Base-by-base conservation (phyloP, 2,888 invertebrate species). In the Amiota mariae region DNA sequence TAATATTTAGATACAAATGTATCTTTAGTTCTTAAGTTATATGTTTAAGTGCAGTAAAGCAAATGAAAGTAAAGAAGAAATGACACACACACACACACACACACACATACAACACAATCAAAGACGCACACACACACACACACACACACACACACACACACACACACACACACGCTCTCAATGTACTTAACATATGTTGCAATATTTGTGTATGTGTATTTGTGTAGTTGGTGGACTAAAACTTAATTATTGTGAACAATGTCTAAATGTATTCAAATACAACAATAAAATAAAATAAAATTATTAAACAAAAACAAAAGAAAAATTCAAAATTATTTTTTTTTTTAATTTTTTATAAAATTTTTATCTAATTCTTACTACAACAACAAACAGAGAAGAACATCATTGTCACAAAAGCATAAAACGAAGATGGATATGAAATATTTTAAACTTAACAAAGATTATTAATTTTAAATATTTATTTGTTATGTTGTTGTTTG, bases 171-270 rank as follows among this genome's bases (percentile, higher is more conserved):
- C 57, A 18, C 9, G 8, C 51, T 13, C 51, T n/a, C 54, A 54
- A 20, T 59, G 20, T 20, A 59, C 20, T 36, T 36, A 2, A 59
- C 59, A 12, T 20, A n/a, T 57, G 4, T 57, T 11, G 20, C 9
- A 9, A 20, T 59, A 59, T 51, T 51, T 51, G 2, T 51, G 54
- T 51, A n/a, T 51, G n/a, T 51, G 54, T 51, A n/a, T 59, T 18
- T 63, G 63, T 46, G 63, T 63, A 63, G 63, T 63, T 46, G 63
- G 6, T 63, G 67, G 49, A 67, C 51, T 18, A 18, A 61, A 10
- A 67, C 15, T 59, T 49, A n/a, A 51, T 67, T 20, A 20, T 47
- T 67, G 67, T 67, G 67, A 47, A 67, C 8, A 67, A 67, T 67
- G 49, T 67, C 51, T 67, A 49, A 18, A 20, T 67, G 67, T 67